These are phyloP conservation scores for Drosophila mayaguana DNA, from an alignment of 2,888 invertebrate species.

Conservation along the genomic window DNA sequence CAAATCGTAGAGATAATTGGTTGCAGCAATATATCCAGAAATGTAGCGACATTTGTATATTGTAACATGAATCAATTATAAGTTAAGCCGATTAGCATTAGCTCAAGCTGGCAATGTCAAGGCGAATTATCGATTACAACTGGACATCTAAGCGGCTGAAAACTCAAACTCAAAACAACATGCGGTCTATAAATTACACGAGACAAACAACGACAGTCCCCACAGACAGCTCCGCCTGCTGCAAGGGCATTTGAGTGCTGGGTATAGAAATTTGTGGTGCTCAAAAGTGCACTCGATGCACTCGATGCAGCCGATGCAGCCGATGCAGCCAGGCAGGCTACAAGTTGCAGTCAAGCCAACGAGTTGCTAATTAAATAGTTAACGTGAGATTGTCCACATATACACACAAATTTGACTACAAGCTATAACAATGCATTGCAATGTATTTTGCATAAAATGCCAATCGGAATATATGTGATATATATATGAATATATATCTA, in stretches of 20 bases:
- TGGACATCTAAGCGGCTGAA: neutral
- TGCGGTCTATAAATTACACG: conserved; percentile 58
- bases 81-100: conserved; percentile 54
- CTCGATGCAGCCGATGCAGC: too few species aligned
- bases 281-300: conserved; percentile 33
- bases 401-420: conserved; percentile 25
- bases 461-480: neutral
- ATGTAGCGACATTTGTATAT: conserved; percentile 26
- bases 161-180: conserved; percentile 46
- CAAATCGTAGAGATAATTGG: conserved; percentile 36
- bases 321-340: neutral
- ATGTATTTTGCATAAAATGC: conserved; percentile 27
- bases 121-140: conserved; percentile 58
- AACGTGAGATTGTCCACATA: conserved; percentile 37
- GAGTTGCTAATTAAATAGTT: conserved; percentile 62
- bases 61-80: conserved; percentile 47
- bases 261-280: conserved; percentile 30
- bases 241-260: conserved; percentile 1
- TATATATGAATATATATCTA: neutral
- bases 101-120: conserved; percentile 36
- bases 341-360: conserved; percentile 11
- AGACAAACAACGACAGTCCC: conserved; percentile 37
- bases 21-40: conserved; percentile 1
- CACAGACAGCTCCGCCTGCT: neutral
- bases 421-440: conserved; percentile 38